These are phyloP conservation scores for Hirtodrosophila duncani DNA, from an alignment of 2,888 invertebrate genomes.

Conservation along the genomic window DNA sequence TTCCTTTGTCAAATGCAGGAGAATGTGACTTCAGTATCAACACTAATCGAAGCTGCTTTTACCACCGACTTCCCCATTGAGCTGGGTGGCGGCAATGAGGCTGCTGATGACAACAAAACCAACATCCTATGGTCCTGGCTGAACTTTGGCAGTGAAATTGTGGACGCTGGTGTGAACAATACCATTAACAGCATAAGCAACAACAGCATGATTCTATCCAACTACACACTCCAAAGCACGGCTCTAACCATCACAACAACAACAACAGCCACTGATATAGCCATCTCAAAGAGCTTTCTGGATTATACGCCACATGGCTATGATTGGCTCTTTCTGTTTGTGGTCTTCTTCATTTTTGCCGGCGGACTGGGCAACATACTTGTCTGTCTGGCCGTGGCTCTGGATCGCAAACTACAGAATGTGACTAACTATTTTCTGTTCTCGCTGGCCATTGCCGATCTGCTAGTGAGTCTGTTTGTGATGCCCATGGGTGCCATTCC, in stretches of 20 bases:
- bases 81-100: conserved; percentile 27
- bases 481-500: conserved; percentile 97
- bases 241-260: conserved; percentile 26
- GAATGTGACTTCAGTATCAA: conserved; percentile 1
- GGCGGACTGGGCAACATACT: conserved; percentile 94
- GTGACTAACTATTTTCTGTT: conserved; percentile 97
- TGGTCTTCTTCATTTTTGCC: conserved; percentile 90
- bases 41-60: conserved; percentile 14
- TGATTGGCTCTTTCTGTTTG: conserved; percentile 91
- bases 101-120: not conserved
- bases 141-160: conserved; percentile 47
- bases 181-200: conserved; percentile 20
- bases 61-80: conserved; percentile 48
- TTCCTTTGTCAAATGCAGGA: conserved; percentile 41
- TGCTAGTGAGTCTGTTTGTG: conserved; percentile 94
- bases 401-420: conserved; percentile 94
- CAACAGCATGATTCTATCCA: conserved; percentile 44
- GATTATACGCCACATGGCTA: conserved; percentile 77
- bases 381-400: conserved; percentile 94
- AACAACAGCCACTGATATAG: conserved; percentile 14
- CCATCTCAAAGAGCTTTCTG: conserved; percentile 39
- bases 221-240: conserved; percentile 42
- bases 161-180: conserved; percentile 21
- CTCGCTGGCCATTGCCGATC: conserved; percentile 94
- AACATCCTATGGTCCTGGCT: conserved; percentile 55